Evolutionary conservation across 23 tunicate genomes (phyloP).

Genomic region (Botrylloides violaceus): DNA sequence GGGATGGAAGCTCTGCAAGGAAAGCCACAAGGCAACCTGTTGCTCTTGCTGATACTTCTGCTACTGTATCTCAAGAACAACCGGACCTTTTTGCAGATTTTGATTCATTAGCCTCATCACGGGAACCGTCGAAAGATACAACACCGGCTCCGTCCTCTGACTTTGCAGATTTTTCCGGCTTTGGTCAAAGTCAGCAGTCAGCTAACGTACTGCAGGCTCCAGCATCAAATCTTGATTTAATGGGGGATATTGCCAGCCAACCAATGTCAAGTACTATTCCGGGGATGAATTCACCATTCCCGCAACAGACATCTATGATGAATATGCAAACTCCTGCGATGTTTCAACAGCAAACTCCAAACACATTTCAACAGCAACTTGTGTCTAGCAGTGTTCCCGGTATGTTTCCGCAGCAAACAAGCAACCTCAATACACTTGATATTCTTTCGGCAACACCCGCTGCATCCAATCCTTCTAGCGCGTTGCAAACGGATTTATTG

Average conservation of each 20-base stretch:
- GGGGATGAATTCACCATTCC: background rate
- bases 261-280: background rate
- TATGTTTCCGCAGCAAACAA: background rate
- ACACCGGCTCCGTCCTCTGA: conserved; percentile 1
- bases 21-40: background rate
- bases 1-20: conserved; percentile 26
- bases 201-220: background rate
- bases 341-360: background rate
- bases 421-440: background rate
- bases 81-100: conserved; percentile 20
- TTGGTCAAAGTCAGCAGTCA: background rate
- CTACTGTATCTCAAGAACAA: conserved; percentile 6
- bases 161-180: conserved; percentile 16
- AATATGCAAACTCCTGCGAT: background rate
- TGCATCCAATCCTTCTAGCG: conserved; percentile 12
- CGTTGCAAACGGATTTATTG: background rate
- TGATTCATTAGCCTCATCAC: conserved; percentile 10
- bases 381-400: background rate
- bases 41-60: conserved; percentile 26
- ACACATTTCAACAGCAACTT: background rate
- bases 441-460: background rate
- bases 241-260: background rate
- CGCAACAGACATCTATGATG: background rate
- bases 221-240: background rate
- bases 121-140: background rate